These are phyloP conservation scores for Onychostoma macrolepis DNA, from an alignment of 2,113 vertebrate species.

Conservation along the genomic window DNA sequence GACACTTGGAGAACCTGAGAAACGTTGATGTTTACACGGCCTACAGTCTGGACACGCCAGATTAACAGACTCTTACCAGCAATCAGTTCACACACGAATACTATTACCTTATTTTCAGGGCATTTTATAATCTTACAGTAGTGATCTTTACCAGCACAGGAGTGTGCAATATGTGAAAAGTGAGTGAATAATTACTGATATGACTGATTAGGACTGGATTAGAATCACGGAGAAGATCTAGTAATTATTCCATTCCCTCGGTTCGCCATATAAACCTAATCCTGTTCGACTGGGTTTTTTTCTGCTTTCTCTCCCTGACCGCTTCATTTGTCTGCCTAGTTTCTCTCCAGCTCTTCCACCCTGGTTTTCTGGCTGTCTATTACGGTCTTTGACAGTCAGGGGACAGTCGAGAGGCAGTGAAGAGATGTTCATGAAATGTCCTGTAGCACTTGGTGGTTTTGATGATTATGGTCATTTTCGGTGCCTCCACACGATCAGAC, in stretches of 20 bases:
- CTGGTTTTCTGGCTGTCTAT: neutral
- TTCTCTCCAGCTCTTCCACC: neutral
- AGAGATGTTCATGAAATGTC: neutral
- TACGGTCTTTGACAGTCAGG: no score
- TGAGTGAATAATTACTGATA: slow-evolving; percentile 1
- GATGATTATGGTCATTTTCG: slow-evolving; percentile 39
- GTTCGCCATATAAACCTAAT: neutral
- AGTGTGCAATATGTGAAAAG: neutral
- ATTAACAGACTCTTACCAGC: neutral
- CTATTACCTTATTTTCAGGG: neutral
- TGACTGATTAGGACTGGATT: neutral
- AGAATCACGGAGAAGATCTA: neutral
- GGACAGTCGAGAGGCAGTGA: slow-evolving; percentile 22
- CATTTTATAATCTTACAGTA: neutral
- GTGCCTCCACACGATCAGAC: neutral
- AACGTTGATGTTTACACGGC: neutral
- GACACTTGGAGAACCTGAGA: neutral
- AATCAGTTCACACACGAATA: neutral
- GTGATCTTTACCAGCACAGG: neutral
- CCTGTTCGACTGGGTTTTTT: neutral
- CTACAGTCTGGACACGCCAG: no score
- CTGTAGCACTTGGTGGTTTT: slow-evolving; percentile 3
- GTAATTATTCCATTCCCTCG: neutral
- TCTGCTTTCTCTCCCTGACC: neutral
- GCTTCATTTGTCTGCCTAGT: neutral